Evolutionary conservation across 1,140 invertebrate species (phyloP).

Genomic region (Cydia strobilella): DNA sequence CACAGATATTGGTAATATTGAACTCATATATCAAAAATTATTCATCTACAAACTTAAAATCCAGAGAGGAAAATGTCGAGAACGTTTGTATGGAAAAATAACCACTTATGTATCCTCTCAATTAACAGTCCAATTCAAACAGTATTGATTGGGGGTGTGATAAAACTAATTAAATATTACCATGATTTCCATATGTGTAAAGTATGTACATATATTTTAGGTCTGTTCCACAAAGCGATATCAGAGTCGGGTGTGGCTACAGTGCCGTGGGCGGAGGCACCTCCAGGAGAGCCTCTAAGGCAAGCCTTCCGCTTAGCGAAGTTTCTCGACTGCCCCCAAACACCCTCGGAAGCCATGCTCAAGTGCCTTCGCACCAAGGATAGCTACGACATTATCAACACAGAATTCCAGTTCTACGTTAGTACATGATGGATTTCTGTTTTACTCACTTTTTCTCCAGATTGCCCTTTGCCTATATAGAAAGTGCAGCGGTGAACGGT

Average conservation of each 20-base stretch:
- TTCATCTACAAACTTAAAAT: too few species aligned
- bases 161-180: too few species aligned
- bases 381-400: slow-evolving; percentile 82
- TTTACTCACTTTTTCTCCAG: background rate
- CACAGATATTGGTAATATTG: too few species aligned
- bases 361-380: slow-evolving; percentile 82
- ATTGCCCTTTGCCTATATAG: background rate
- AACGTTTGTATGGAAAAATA: too few species aligned
- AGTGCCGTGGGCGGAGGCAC: slow-evolving; percentile 87
- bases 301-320: slow-evolving; percentile 84
- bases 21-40: too few species aligned
- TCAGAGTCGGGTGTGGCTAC: slow-evolving; percentile 90
- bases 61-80: too few species aligned
- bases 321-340: slow-evolving; percentile 81
- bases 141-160: too few species aligned
- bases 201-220: slow-evolving; percentile 65
- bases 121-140: too few species aligned
- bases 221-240: slow-evolving; percentile 87
- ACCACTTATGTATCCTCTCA: too few species aligned
- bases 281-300: slow-evolving; percentile 81
- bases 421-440: slow-evolving; percentile 45
- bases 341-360: slow-evolving; percentile 77
- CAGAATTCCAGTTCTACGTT: slow-evolving; percentile 84
- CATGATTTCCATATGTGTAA: too few species aligned
- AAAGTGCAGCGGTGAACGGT: background rate